Conservation (phyloP, 2,113 vertebrate genomes). For the Bos taurus region DNA sequence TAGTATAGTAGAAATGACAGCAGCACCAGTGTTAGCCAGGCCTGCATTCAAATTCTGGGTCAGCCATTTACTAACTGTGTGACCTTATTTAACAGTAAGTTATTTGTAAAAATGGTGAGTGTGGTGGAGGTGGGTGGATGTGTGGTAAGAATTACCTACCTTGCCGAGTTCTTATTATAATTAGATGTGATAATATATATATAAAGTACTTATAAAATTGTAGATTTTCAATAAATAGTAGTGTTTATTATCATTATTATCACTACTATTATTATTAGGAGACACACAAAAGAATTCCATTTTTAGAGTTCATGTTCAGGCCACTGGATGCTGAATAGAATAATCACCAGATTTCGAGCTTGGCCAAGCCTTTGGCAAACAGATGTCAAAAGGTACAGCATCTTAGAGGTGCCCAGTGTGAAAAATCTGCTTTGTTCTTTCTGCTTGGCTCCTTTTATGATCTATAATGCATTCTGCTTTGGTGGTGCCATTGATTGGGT, state of each 20-base stretch:
- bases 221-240: conserved; percentile 10
- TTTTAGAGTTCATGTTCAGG: conserved; percentile 30
- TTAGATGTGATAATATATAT: background rate
- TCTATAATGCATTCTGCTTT: conserved; percentile 14
- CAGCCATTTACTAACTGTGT: background rate
- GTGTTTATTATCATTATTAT: background rate
- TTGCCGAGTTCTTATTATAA: conserved; percentile 3
- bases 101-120: background rate
- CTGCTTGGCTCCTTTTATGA: background rate
- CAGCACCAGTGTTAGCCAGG: background rate
- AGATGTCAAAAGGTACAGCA: conserved; percentile 25
- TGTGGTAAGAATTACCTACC: background rate
- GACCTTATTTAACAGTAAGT: background rate
- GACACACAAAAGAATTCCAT: background rate
- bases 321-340: background rate
- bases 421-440: conserved; percentile 44
- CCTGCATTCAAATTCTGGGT: background rate
- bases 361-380: background rate
- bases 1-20: background rate
- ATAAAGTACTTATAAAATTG: background rate
- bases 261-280: background rate
- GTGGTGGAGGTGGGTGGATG: background rate
- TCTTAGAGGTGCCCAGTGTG: background rate
- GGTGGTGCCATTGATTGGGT: conserved; percentile 5
- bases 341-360: conserved; percentile 13